Evolutionary conservation across 2,888 invertebrate species (phyloP), one percentile per base, ranked within the genome.

Genomic region (Zootermopsis nevadensis): DNA sequence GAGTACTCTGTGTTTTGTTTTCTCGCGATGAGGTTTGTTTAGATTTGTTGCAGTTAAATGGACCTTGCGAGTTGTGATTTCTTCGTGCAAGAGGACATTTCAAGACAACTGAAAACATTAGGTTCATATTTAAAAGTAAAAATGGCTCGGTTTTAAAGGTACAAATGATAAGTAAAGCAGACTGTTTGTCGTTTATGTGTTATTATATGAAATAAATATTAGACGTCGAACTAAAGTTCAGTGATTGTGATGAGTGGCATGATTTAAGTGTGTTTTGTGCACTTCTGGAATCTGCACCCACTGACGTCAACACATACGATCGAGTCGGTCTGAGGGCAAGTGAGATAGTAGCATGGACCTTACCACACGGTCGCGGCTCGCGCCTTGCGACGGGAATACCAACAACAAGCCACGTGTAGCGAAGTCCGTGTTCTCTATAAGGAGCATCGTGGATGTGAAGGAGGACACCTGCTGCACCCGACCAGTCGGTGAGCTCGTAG

Each of bases 381-480:
- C 60, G 7, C 76, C 55, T 38, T 74, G 83, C 82, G 55, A 82
- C 30, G 84, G 83, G 86, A 67, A 27, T 38, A 38, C n/a, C 15
- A 81, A 53, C 27, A 42, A 27, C 38, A 92, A 92, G 86, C 89
- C 91, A 77, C 89, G 92, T 55, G 90, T 91, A 19, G 92, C 92
- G 35, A 92, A 92, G 86, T 92, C 92, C 83, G 92, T 92, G 80
- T 92, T 92, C 87, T 92, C 92, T 83, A 92, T 92, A 82, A 88
- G 92, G 81, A 92, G 92, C 86, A 88, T 92, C 76, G 92, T 92
- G 67, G 91, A 92, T 88, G 89, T 92, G 76, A 91, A 91, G 79
- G 91, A 92, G 67, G 88, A 88, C 60, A 88, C 86, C 48, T 38
- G 38, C 15, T 81, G 33, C 27, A 42, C 35, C 12, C 24, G 31